Base-by-base conservation (phyloP, 2,888 invertebrate genomes). In the Thymelicus sylvestris region DNA sequence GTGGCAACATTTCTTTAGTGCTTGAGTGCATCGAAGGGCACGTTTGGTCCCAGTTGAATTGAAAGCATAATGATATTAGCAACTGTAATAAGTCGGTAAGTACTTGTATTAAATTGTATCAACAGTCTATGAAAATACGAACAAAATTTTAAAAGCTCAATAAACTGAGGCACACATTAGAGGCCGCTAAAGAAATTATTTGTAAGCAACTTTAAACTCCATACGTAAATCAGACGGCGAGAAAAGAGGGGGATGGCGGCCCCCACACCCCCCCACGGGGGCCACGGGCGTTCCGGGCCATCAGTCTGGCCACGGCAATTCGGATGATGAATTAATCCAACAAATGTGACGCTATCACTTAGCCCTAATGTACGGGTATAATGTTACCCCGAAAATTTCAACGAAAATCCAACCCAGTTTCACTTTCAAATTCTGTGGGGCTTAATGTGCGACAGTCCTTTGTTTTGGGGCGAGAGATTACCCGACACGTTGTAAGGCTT, bases 311-410 rank as follows among this genome's bases (percentile, higher is more conserved):
- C 93, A 91, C 91, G 93, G 94, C 94, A 93, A 93, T 94, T 92
- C 92, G 87, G 93, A 93, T 93, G 93, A 93, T 93, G 93, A 93
- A 93, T 93, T 93, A 93, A 93, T 93, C 93, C 91, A 91, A 90
- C 93, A 93, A 93, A 93, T 93, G 93, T 93, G 93, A 92, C 93
- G 93, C 88, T 91, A 93, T 93, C 93, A 93, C 93, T 93, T 93
- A 92, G 93, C 93, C 89, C 91, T 93, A 93, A 93, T 93, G 93
- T 90, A 92, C 86, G 92, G 92, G 88, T 93, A 92, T 93, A 93
- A 93, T 91, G 91, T 93, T 93, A 92, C 93, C 84, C 85, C 87
- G 84, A 87, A 90, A 89, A 88, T 89, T 90, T 78, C 85, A 82
- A 47, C 66, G 71, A 71, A 71, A 71, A 71, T 71, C 71, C 71